phyloP scores from a whole-genome alignment of 2,888 invertebrate genomes.

The Cephus sareptanus region DNA sequence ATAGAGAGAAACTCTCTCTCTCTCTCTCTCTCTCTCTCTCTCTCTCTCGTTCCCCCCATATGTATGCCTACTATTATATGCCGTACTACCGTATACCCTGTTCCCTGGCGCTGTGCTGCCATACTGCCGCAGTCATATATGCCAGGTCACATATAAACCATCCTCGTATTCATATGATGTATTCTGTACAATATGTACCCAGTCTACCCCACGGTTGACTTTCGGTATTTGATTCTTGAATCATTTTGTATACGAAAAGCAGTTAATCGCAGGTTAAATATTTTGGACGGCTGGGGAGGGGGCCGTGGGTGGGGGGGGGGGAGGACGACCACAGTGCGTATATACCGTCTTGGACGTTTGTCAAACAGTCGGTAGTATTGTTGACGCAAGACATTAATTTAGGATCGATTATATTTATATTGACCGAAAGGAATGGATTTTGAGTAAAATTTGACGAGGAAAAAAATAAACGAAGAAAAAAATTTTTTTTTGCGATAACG shows the following conservation, averaged over 20 bases:
- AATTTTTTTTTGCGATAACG: conserved; percentile 32
- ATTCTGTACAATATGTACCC: conserved; percentile 60
- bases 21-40: conserved; percentile 5
- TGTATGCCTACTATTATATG: conserved; percentile 36
- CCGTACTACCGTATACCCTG: conserved; percentile 8
- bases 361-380: background rate
- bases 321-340: background rate
- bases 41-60: conserved; percentile 12
- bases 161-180: conserved; percentile 17
- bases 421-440: background rate
- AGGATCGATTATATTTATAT: background rate
- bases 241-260: conserved; percentile 57
- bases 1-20: conserved; percentile 7
- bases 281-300: conserved; percentile 44
- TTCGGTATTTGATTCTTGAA: conserved; percentile 65
- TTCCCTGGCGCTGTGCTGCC: background rate
- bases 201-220: conserved; percentile 62
- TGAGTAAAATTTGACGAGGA: background rate
- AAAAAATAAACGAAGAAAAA: conserved; percentile 23
- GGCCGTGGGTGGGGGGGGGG: too few species aligned
- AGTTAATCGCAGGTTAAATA: conserved; percentile 64
- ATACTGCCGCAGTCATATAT: conserved; percentile 25
- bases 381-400: background rate
- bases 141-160: conserved; percentile 36
- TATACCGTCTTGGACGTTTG: background rate